Evolutionary conservation across 2,797 vertebrate genomes (phyloP).

Genomic region (Falco biarmicus): DNA sequence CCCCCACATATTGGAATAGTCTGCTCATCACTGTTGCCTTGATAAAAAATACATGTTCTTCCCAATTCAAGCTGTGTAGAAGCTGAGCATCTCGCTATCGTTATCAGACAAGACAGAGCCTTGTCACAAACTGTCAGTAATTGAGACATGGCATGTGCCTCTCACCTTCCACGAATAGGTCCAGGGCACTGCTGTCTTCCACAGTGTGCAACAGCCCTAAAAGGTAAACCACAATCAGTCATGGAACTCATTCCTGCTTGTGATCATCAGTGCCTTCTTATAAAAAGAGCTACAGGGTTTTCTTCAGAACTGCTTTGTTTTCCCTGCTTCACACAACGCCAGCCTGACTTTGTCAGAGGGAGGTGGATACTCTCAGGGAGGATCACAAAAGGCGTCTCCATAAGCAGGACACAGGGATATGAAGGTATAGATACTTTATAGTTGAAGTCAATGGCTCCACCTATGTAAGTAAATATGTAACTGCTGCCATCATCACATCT

Average conservation of each 20-base stretch:
- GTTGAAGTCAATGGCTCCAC: constrained; percentile 32
- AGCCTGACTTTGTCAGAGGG: neutral
- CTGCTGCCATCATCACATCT: neutral
- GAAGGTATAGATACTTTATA: neutral
- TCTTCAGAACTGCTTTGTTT: neutral
- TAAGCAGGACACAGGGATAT: neutral
- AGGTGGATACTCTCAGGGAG: neutral
- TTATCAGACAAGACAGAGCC: neutral
- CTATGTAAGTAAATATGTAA: constrained; percentile 1
- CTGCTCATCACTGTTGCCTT: neutral
- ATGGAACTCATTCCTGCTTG: neutral
- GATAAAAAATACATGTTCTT: neutral
- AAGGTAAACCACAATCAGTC: constrained; percentile 28
- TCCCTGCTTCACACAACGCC: neutral
- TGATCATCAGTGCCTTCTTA: neutral
- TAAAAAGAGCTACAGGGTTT: neutral
- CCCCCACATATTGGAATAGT: neutral
- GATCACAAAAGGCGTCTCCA: neutral
- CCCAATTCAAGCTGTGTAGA: neutral
- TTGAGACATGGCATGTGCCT: neutral
- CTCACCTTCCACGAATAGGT: constrained; percentile 88
- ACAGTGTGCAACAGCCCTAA: constrained; percentile 83
- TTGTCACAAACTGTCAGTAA: neutral
- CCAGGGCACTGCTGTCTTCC: constrained; percentile 80
- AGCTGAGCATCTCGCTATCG: neutral